Evolutionary conservation across 1,140 invertebrate species (phyloP).

Genomic region (Drosophila nigromelanica): DNA sequence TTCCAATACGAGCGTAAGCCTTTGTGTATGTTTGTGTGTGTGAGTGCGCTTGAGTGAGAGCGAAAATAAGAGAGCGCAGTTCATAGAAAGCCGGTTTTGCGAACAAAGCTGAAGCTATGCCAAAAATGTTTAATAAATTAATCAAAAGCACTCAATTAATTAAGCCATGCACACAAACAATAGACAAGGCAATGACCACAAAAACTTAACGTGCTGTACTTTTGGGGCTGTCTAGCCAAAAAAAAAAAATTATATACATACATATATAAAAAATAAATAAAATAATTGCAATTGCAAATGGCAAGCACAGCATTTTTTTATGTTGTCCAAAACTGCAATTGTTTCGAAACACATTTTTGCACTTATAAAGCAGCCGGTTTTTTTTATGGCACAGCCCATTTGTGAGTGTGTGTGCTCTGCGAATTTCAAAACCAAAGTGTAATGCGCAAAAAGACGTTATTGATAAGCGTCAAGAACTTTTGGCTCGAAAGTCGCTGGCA

Average conservation of each 20-base stretch:
- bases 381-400: slow-evolving; percentile 31
- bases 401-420: slow-evolving; percentile 20
- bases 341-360: slow-evolving; percentile 20
- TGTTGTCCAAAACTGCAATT: slow-evolving; percentile 13
- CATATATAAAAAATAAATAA: neutral
- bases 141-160: slow-evolving; percentile 37
- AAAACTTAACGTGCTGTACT: neutral
- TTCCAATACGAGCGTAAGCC: slow-evolving; percentile 58
- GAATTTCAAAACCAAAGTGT: slow-evolving; percentile 45
- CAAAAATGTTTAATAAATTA: slow-evolving; percentile 62
- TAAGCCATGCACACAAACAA: slow-evolving; percentile 17
- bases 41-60: slow-evolving; percentile 8
- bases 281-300: slow-evolving; percentile 18
- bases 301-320: slow-evolving; percentile 20
- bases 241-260: neutral
- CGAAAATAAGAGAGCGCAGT: slow-evolving; percentile 29
- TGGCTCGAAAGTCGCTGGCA: slow-evolving; percentile 15
- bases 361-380: slow-evolving; percentile 44
- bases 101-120: slow-evolving; percentile 41
- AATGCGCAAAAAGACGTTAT: slow-evolving; percentile 49
- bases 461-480: slow-evolving; percentile 61
- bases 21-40: neutral
- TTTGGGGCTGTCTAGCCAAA: neutral
- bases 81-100: slow-evolving; percentile 60
- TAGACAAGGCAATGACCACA: slow-evolving; percentile 13